A percentile compares a stretch with the other conserved stretches of the same genome.
phyloP scores from a whole-genome alignment of 2,888 invertebrate species.

The Diachrysia chrysitis region DNA sequence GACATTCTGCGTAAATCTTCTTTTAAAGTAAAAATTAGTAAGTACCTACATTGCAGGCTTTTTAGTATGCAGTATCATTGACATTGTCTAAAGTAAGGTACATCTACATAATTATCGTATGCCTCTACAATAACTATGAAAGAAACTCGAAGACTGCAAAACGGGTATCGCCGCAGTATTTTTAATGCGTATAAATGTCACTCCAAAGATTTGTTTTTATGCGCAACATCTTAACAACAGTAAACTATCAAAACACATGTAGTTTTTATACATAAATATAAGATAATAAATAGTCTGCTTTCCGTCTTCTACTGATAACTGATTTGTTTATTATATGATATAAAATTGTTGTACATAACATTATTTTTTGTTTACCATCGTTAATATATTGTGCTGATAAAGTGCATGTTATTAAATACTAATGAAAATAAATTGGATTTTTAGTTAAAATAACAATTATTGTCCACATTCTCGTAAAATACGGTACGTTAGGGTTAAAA shows the following conservation, averaged over 20 bases:
- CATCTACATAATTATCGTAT: slow-evolving; percentile 1
- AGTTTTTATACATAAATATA: slow-evolving; percentile 15
- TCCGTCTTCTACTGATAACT: slow-evolving; percentile 30
- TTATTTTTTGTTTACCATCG: neutral
- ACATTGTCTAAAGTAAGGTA: neutral
- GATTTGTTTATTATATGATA: slow-evolving; percentile 24
- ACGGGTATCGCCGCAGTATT: neutral
- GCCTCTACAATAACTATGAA: neutral
- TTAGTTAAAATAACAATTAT: neutral
- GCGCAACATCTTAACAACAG: slow-evolving; percentile 20
- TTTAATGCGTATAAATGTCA: slow-evolving; percentile 20
- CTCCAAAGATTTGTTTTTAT: slow-evolving; percentile 31
- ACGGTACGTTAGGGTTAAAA: neutral
- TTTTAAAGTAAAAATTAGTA: neutral
- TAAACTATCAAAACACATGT: slow-evolving; percentile 33
- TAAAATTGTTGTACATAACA: slow-evolving; percentile 5
- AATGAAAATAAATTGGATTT: neutral
- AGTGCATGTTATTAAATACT: neutral
- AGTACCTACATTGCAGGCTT: neutral
- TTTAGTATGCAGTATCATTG: neutral
- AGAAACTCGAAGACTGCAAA: neutral
- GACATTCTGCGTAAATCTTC: neutral
- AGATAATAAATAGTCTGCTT: slow-evolving; percentile 23
- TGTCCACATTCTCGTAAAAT: neutral
- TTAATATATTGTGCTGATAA: neutral